A percentile compares a stretch with the other conserved stretches of the same genome.
Conservation (phyloP, 2,113 vertebrate species). For the Oncorhynchus gorbuscha region DNA sequence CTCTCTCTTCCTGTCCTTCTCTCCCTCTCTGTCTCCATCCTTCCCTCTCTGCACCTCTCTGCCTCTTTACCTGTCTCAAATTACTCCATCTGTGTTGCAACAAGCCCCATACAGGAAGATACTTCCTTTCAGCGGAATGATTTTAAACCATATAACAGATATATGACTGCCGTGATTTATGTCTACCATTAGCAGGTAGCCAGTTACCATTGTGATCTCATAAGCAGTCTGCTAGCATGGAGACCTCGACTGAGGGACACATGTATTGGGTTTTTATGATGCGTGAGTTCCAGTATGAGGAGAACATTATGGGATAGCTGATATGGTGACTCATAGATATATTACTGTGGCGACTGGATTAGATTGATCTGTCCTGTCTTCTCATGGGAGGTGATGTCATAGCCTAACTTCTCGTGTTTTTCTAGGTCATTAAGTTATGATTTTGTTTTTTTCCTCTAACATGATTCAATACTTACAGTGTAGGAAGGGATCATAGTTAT, state of each 20-base stretch:
- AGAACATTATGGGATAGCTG: conserved; percentile 51
- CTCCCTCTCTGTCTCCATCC: not conserved
- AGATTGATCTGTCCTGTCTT: conserved; percentile 6
- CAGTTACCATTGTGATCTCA: conserved; percentile 63
- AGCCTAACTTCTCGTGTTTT: conserved; percentile 27
- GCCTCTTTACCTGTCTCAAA: conserved; percentile 41
- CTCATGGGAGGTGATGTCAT: not conserved
- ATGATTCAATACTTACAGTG: too few species aligned
- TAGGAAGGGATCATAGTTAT: too few species aligned
- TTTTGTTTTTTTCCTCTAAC: not conserved
- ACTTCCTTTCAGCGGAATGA: conserved; percentile 49
- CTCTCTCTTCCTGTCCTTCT: too few species aligned
- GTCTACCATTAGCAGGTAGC: conserved; percentile 56
- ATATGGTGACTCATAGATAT: conserved; percentile 48
- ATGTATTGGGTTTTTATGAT: conserved; percentile 58
- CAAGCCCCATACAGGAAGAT: conserved; percentile 50
- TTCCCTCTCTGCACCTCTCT: not conserved
- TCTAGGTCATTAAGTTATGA: not conserved
- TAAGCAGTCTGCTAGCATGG: conserved; percentile 53
- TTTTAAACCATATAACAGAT: conserved; percentile 54
- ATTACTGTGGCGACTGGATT: not conserved
- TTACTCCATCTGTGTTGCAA: conserved; percentile 31
- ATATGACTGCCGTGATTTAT: conserved; percentile 61
- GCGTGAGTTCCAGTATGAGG: conserved; percentile 49
- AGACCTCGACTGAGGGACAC: conserved; percentile 51